Evolutionary conservation across 2,888 invertebrate species (phyloP).

Genomic region (Tenthredo notha): DNA sequence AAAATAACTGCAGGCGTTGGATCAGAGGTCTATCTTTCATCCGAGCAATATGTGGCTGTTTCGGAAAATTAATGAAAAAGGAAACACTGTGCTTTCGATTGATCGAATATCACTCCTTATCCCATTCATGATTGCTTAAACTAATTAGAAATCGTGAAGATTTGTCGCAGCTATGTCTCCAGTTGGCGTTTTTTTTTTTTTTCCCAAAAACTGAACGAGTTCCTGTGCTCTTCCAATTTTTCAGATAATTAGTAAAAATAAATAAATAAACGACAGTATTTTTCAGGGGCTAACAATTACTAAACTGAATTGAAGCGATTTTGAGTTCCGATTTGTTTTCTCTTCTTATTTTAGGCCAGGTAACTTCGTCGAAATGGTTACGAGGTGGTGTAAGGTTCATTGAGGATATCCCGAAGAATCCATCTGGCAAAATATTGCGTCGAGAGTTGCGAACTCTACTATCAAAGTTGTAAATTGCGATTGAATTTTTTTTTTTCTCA

Average conservation of each 20-base stretch:
- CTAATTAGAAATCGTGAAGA: neutral
- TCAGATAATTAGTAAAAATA: neutral
- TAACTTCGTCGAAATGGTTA: slow-evolving; percentile 87
- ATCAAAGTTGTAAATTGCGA: slow-evolving; percentile 55
- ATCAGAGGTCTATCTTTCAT: neutral
- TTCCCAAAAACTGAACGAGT: neutral
- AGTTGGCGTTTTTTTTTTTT: neutral
- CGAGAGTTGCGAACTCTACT: slow-evolving; percentile 79
- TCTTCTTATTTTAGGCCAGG: slow-evolving; percentile 77
- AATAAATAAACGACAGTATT: no score
- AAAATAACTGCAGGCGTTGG: neutral
- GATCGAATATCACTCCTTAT: neutral
- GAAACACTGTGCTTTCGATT: neutral
- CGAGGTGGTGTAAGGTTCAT: slow-evolving; percentile 88
- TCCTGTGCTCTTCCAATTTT: neutral
- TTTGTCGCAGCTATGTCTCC: neutral
- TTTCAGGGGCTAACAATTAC: neutral
- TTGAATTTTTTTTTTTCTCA: neutral
- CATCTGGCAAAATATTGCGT: slow-evolving; percentile 89
- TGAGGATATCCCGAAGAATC: slow-evolving; percentile 88
- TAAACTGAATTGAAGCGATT: neutral
- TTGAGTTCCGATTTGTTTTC: neutral
- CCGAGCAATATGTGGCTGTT: neutral
- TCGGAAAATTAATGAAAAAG: neutral
- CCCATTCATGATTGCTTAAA: neutral